Evolutionary conservation across 2,113 vertebrate species (phyloP).

Genomic region (Chrysemys picta): DNA sequence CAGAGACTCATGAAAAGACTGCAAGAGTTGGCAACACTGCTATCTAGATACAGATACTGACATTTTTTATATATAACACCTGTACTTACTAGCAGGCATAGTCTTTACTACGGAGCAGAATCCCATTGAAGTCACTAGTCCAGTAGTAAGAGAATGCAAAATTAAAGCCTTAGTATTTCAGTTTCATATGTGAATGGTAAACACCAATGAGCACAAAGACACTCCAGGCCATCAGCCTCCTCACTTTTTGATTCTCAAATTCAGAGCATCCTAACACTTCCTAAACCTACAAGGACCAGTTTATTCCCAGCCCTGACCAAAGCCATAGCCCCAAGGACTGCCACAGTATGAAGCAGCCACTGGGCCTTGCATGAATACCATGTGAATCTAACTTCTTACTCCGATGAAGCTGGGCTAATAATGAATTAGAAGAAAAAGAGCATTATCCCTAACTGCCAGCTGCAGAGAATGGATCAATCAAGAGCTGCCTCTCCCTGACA

Average conservation of each 20-base stretch:
- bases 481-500: not conserved
- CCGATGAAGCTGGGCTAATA: not conserved
- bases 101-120: not conserved
- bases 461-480: not conserved
- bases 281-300: not conserved
- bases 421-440: not conserved
- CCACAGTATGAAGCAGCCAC: not conserved
- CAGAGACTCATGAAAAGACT: not conserved
- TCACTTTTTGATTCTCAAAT: not conserved
- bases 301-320: not conserved
- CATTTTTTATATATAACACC: no score
- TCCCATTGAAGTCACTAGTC: not conserved
- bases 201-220: not conserved
- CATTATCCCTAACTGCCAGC: not conserved
- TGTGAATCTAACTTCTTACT: accelerated
- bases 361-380: not conserved
- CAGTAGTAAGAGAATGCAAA: not conserved
- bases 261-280: not conserved
- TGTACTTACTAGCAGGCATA: not conserved
- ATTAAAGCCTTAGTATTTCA: not conserved
- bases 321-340: not conserved
- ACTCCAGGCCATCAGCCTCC: not conserved
- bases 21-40: not conserved
- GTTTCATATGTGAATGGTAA: not conserved
- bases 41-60: not conserved